A percentile compares a stretch with the other conserved stretches of the same genome.
These are phyloP conservation scores for Protonemura montana DNA, from an alignment of 2,888 invertebrate genomes.

Conservation along the genomic window DNA sequence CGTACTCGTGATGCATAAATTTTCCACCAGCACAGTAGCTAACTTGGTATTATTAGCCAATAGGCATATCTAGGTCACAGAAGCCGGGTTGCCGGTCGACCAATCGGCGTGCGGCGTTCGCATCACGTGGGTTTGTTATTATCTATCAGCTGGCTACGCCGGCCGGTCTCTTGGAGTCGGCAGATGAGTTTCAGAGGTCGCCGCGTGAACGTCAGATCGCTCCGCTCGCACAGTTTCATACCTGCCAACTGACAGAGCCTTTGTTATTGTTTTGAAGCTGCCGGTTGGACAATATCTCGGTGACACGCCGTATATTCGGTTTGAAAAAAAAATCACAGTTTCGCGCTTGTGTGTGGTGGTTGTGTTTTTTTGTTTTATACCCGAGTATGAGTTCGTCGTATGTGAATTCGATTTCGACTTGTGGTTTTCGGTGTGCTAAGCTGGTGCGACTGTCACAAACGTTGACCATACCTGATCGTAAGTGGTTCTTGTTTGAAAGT, in stretches of 20 bases:
- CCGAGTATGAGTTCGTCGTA: constrained; percentile 37
- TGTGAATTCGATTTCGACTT: constrained; percentile 24
- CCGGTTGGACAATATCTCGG: constrained; percentile 20
- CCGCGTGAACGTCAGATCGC: constrained; percentile 55
- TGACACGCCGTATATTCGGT: not conserved
- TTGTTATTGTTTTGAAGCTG: constrained; percentile 22
- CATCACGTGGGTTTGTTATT: constrained; percentile 75
- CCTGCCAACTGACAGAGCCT: constrained; percentile 50
- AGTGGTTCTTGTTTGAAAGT: constrained; percentile 31
- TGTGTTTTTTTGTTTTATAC: not conserved
- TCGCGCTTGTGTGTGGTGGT: not conserved
- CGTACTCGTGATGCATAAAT: not conserved
- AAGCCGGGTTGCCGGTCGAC: constrained; percentile 56
- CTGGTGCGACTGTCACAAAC: constrained; percentile 30
- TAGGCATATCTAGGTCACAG: constrained; percentile 66
- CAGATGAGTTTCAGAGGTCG: constrained; percentile 52
- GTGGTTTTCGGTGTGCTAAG: not conserved
- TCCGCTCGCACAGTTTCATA: constrained; percentile 57
- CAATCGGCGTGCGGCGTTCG: constrained; percentile 59
- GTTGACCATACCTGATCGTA: constrained; percentile 21
- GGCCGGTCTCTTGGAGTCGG: constrained; percentile 54
- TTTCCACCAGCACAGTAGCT: constrained; percentile 20
- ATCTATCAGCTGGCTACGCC: constrained; percentile 67
- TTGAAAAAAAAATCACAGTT: not conserved
- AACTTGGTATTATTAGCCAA: constrained; percentile 43